Evolutionary conservation across 1,140 invertebrate genomes (phyloP), one percentile per base, ranked within the genome.

Genomic region (Drosophila pseudoananassae): DNA sequence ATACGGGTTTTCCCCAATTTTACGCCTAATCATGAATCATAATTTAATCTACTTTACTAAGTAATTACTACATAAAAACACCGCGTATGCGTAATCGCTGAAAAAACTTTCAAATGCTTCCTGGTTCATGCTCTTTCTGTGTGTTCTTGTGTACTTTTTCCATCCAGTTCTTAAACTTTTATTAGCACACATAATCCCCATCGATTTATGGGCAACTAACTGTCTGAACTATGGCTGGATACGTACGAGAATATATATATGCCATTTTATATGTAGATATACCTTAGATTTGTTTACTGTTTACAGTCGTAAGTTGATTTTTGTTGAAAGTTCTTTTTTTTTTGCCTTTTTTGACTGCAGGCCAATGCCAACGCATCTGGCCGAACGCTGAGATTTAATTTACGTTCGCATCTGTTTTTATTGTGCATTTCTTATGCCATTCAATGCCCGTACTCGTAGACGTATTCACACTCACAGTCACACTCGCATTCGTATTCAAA

Each of bases 261-360:
- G 27, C 31, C 33, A 43, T 4, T 57, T 10, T 49, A 15, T 51
- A 10, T 47, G 15, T 57, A 20, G 46, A 6, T 55, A 14, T 68
- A 31, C 65, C 8, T 4, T 12, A 20, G 70, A 76, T 87, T 87
- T 87, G 82, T 87, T 87, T 85, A 85, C 82, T 81, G 69, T 87
- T 87, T 88, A 88, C 83, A 79, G 33, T 71, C 82, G 83, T 85
- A 85, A 85, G 81, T 74, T 74, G 77, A 80, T 85, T 68, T 43
- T 36, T 52, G 29, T 57, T 51, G 43, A 82, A 82, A 31, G 68
- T 64, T 84, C 66, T 68, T 60, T 49, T 29, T 10, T 66, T 66
- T 31, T 65, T 25, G 3, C 1, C 4, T 29, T 9, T 60, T 59
- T 60, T 45, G 71, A 76, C 76, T 74, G 81, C 73, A 61, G 49